Percentiles rank a stretch among this genome's conserved stretches.
Evolutionary conservation across 2,113 vertebrate species (phyloP).

Genomic region (Formicarius rufipectus): DNA sequence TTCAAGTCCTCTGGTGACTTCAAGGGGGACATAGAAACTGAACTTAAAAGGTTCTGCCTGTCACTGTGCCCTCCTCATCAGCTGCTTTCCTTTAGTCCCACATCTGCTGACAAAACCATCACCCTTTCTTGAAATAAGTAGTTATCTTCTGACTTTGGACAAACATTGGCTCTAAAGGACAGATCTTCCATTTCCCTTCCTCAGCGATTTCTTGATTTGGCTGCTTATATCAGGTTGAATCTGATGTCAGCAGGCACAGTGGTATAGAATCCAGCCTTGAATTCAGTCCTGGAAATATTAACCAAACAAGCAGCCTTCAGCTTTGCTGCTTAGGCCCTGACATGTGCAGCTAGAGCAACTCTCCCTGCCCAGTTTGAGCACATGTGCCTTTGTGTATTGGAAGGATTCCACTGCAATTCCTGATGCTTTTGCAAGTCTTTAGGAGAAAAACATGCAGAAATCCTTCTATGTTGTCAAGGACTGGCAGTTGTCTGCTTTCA

Average conservation of each 20-base stretch:
- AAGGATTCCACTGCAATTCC: neutral
- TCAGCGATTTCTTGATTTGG: neutral
- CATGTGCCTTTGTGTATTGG: neutral
- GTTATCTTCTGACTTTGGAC: neutral
- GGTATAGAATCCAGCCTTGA: neutral
- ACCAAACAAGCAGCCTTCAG: neutral
- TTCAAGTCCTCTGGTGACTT: neutral
- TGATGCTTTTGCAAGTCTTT: neutral
- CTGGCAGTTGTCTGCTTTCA: neutral
- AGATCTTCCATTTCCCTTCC: neutral
- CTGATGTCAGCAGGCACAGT: neutral
- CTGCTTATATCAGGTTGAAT: neutral
- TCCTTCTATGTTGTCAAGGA: neutral
- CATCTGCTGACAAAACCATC: neutral
- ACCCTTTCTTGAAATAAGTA: neutral
- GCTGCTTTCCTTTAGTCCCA: neutral
- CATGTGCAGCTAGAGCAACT: neutral
- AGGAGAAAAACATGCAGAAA: too few relatives aligned
- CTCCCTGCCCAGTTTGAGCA: neutral
- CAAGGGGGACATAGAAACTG: neutral
- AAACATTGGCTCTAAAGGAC: neutral
- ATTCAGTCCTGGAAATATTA: neutral
- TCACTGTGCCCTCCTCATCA: neutral
- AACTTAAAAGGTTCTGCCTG: neutral
- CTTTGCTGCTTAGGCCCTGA: neutral